Percentiles rank a stretch among this genome's conserved stretches.
phyloP scores from a whole-genome alignment of 92 coral and sea anemone species.

The Bergia puertoricense region DNA sequence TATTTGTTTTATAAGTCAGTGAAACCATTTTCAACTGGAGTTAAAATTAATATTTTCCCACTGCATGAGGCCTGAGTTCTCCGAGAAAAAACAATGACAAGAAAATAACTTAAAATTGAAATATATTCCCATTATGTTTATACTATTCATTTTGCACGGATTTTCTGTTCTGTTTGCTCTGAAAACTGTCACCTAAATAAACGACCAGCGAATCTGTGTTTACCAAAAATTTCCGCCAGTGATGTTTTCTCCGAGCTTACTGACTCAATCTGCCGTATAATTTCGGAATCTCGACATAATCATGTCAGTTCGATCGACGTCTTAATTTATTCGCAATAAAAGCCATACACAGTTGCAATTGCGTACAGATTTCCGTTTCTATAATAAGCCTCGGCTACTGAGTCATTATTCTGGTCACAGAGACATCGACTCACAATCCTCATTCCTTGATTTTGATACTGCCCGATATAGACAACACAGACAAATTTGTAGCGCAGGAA shows the following conservation, averaged over 20 bases:
- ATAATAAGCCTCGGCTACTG: conserved; percentile 78
- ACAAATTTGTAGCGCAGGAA: conserved; percentile 83
- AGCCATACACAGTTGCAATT: conserved; percentile 88
- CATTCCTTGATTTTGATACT: conserved; percentile 71
- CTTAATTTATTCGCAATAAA: conserved; percentile 70
- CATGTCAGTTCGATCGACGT: neutral
- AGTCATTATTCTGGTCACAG: conserved; percentile 87
- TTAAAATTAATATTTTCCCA: conserved; percentile 13
- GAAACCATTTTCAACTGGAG: neutral
- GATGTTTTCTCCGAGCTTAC: neutral
- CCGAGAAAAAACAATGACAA: neutral
- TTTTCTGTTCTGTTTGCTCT: neutral
- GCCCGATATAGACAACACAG: conserved; percentile 88
- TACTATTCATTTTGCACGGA: too few species aligned
- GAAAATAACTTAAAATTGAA: neutral
- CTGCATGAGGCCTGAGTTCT: neutral
- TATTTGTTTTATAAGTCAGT: neutral
- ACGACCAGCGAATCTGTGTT: neutral
- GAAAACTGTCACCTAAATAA: neutral
- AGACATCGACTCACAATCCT: conserved; percentile 92
- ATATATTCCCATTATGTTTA: neutral
- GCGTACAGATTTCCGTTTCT: conserved; percentile 86
- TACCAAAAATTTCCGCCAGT: neutral
- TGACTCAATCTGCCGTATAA: neutral
- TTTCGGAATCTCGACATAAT: neutral